Base-by-base conservation (phyloP, 2,113 vertebrate genomes). In the Microcebus ravelobensis region DNA sequence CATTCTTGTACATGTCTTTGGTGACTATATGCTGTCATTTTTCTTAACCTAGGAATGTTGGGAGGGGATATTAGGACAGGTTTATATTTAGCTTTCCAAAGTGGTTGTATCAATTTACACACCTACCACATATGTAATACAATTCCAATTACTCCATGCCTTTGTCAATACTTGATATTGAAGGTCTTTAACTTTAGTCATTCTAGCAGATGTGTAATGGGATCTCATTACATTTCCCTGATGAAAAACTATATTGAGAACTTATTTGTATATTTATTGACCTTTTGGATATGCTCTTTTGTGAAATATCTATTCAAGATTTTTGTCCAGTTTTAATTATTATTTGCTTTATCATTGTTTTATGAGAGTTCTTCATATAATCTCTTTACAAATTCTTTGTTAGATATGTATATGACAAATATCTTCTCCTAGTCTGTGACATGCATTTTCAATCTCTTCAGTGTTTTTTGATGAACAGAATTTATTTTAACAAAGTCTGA, bases 201-300 rank as follows among this genome's bases (percentile, higher is more conserved):
- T 88, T 71, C 67, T n/a, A 31, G 21, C 61, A 63, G 27, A 52
- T 63, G 14, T 61, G 18, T 61, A 12, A 15, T 52, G 39, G 31
- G 25, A 79, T 87, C 74, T 87, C 90, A 76, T 92, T 74, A n/a
- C 63, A 92, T 80, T 88, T 73, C 65, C 45, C 42, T 52, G 34
- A 36, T 81, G 77, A 87, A 34, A 79, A 76, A 61, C 25, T 73
- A 86, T 61, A 39, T 59, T 48, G 73, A 42, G 36, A 87, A 68
- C 15, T 8, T 93, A 68, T 68, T 79, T 48, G 68, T 48, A 13
- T 34, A 87, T 80, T 70, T 68, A 57, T 7, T 7, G 3, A 25
- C n/a, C 34, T 71, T 94, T 71, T 94, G 55, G 14, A 73, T 94
- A 61, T 34, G 34, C 67, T 73, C 27, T 67, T 50, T 65, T 27